Base-by-base conservation (phyloP, 37 sponge, comb jelly and placozoan genomes). In the Petrosia ficiformis region DNA sequence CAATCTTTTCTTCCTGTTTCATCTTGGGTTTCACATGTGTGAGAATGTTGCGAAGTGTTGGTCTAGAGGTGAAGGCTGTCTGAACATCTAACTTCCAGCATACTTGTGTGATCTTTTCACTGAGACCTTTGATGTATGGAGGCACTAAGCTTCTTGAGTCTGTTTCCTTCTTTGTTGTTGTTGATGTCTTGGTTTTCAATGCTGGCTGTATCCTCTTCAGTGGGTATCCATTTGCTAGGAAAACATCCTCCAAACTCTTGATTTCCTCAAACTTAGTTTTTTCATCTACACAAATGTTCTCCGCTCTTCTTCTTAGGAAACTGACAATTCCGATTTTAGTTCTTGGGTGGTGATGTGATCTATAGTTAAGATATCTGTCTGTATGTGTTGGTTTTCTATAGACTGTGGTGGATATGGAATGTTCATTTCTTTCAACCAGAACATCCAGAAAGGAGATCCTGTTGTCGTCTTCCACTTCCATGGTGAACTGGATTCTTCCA, bases 211-310 rank as follows among this genome's bases (percentile, higher is more conserved):
- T n/a, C n/a, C n/a, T n/a, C n/a, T n/a, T n/a, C n/a, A n/a, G 54
- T 64, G 73, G 73, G 73, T 72, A 72, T 54, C 73, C 73, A 72
- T 72, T 72, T 4, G 56, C 56, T 37, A 73, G 25, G 41, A 42
- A 34, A 39, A 65, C 44, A 3, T 66, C 36, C 31, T 77, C 16
- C 33, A 65, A 4, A 8, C 65, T 44, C 29, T 64, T 39, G 8
- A 56, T 22, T 39, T 77, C 77, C 1, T 77, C 44, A 4, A 29
- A 25, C 44, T 41, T 31, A 6, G 28, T 2, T 2, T 3, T 14
- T 26, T 14, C 28, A 26, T n/a, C n/a, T n/a, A n/a, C n/a, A 39
- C 8, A 39, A 71, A 71, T 71, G 28, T 3, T 4, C 39, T 71
- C 72, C 2, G 72, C 44, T 71, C 72, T 71, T 42, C 42, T 42